phyloP scores from a whole-genome alignment of 2,113 vertebrate species.

The Spea bombifrons region DNA sequence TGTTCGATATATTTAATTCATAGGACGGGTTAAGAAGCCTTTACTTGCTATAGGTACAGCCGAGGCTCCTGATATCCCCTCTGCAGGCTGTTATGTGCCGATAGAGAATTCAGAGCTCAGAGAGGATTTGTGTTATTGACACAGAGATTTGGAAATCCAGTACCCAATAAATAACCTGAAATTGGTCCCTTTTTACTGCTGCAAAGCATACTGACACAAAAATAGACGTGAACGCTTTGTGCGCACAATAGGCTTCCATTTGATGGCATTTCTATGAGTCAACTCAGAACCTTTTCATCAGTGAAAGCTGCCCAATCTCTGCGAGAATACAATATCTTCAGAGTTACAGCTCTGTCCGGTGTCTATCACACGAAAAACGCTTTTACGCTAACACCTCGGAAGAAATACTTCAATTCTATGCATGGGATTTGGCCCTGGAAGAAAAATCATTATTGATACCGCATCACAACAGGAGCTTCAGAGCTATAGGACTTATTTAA shows the following conservation, averaged over 20 bases:
- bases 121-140: constrained; percentile 46
- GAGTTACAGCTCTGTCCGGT: constrained; percentile 34
- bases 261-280: constrained; percentile 46
- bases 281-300: constrained; percentile 41
- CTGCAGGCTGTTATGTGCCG: not conserved
- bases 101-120: constrained; percentile 13
- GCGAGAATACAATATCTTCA: constrained; percentile 28
- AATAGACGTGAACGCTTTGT: constrained; percentile 35
- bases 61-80: not conserved
- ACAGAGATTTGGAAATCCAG: constrained; percentile 42
- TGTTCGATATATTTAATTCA: not conserved
- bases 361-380: constrained; percentile 26
- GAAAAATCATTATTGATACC: not conserved
- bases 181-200: constrained; percentile 38
- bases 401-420: constrained; percentile 16
- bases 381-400: constrained; percentile 11
- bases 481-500: not conserved
- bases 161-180: constrained; percentile 44
- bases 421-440: constrained; percentile 9
- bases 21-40: not conserved
- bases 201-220: constrained; percentile 35
- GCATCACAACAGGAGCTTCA: not conserved
- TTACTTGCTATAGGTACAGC: not conserved
- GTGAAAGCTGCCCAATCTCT: constrained; percentile 37
- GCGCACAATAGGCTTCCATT: constrained; percentile 42